Base-by-base conservation (phyloP, 1,140 invertebrate genomes). In the Calliphora vicina region DNA sequence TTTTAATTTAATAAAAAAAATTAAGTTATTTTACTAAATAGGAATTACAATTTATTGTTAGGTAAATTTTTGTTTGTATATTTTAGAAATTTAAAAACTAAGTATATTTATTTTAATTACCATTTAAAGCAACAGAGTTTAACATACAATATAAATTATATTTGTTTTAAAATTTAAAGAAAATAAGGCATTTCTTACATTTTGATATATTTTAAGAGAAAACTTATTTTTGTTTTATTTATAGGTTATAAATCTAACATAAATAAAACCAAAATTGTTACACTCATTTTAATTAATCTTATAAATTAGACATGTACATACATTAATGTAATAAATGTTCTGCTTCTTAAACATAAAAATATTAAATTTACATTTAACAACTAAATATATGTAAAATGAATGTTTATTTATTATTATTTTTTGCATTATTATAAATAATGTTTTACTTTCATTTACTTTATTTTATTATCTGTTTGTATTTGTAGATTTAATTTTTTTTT, bases 111-210 rank as follows among this genome's bases (percentile, higher is more conserved):
- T 57, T 67, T 67, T 67, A 25, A 67, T 23, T 67, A 23, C 61
- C 61, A 23, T 67, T 67, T 67, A 67, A 67, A 67, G 61, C 61
- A 57, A 57, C 50, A 67, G 23, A 67, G 45, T 57, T 57, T 17
- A 61, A 61, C 50, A 61, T 20, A 67, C 23, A 23, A 35, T 35
- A 10, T 57, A 57, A 57, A n/a, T 57, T 57, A 6, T n/a, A n/a
- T 57, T 57, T 57, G 50, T 57, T 57, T 57, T 57, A 15, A n/a
- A 57, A 10, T 35, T n/a, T 6, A 57, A 67, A 67, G 61, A 67
- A 67, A 67, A 67, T 67, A 67, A 67, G 61, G 61, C 61, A 67
- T 67, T 57, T 57, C 61, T 20, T 67, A 67, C 20, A 25, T 67
- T 67, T 67, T 67, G n/a, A 23, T 67, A 10, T 67, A 67, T 67